Base-by-base conservation (phyloP, 2,113 vertebrate species). In the Catharus bicknelli region DNA sequence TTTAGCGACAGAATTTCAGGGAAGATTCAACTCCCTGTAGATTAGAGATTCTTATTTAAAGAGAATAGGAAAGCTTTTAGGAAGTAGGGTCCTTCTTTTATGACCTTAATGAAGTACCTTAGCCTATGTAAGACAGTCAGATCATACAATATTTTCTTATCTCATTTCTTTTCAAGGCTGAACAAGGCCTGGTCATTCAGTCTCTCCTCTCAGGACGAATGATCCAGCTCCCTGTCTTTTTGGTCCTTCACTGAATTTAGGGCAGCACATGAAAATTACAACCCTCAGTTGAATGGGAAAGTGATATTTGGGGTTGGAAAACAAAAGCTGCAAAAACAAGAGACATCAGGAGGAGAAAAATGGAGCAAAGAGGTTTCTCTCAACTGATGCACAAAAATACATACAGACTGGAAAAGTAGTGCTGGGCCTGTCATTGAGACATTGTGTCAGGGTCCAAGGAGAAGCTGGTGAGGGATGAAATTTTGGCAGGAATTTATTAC, bases 391-490 rank as follows among this genome's bases (percentile, higher is more conserved):
- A 25, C 3, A 13, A 36, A 51, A 57, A 34, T 7, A 0, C 25
- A 16, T 18, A 9, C n/a, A 43, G 13, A 12, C 50, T 68, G 58
- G 8, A 34, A 45, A 81, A 48, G 6, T 4, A 16, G 23, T 63
- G 20, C 13, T 42, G 29, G 14, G 11, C 6, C 0, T 55, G 34
- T 40, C 11, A 4, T 25, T 62, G 58, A 55, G 53, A 72, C 6
- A 1, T 42, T 30, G 30, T 7, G 9, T 70, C 7, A 5, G 15
- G 9, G 45, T 48, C 26, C n/a, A 16, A 30, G 38, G 13, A 80
- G n/a, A 84, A 83, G 26, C 10, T 0, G 0, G 10, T 4, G 16
- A 34, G 9, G 22, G 16, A 3, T 43, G 26, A 47, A 22, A 21
- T 25, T 5, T 1, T 40, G 32, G 14, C 57, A 55, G 25, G 45